Conservation (phyloP, 1,140 invertebrate genomes). For the Hetaerina americana region DNA sequence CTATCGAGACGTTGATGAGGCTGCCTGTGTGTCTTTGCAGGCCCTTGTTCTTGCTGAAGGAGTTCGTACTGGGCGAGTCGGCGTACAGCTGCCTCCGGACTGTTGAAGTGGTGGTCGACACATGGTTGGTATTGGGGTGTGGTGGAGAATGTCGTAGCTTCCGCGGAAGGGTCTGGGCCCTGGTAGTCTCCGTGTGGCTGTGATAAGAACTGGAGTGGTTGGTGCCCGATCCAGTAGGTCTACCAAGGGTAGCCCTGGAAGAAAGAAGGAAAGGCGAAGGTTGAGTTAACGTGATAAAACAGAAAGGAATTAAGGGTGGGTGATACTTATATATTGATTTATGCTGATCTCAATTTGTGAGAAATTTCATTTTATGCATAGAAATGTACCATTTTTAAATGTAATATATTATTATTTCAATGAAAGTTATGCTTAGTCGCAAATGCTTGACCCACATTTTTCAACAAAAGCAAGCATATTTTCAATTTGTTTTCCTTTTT, state of each 20-base stretch:
- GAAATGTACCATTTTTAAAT: no score
- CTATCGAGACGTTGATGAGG: slow-evolving; percentile 61
- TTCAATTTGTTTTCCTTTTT: no score
- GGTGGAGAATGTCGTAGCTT: slow-evolving; percentile 37
- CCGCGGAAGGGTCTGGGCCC: slow-evolving; percentile 61
- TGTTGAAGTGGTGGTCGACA: slow-evolving; percentile 18
- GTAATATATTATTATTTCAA: no score
- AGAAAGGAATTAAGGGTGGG: no score
- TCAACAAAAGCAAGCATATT: no score
- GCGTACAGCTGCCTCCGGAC: neutral
- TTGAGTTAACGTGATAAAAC: no score
- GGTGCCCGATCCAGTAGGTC: neutral
- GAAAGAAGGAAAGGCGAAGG: neutral
- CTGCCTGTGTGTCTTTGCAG: slow-evolving; percentile 37
- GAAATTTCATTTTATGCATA: no score
- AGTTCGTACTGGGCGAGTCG: slow-evolving; percentile 23
- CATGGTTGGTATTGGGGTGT: slow-evolving; percentile 36
- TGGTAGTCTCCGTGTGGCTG: slow-evolving; percentile 10
- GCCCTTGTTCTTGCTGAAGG: slow-evolving; percentile 30
- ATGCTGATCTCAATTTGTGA: no score
- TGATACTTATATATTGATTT: no score
- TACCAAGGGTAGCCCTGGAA: slow-evolving; percentile 40
- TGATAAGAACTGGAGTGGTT: neutral
- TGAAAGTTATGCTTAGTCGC: no score
- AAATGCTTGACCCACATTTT: no score